phyloP scores from a whole-genome alignment of 2,888 invertebrate species.

The Calameuta pallipes region DNA sequence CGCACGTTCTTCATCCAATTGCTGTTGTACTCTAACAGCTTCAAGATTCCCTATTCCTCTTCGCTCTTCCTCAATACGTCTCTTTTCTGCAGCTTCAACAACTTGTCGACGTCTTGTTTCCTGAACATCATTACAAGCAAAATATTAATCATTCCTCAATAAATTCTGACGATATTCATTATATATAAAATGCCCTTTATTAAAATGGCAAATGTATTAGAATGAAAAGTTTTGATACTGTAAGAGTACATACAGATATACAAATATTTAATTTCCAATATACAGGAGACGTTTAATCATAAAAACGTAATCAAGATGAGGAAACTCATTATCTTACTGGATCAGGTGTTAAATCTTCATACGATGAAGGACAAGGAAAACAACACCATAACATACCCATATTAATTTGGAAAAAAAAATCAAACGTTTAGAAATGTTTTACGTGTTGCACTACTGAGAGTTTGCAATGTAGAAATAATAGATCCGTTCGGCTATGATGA shows the following conservation, averaged over 20 bases:
- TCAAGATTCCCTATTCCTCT: constrained; percentile 76
- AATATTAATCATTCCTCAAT: not conserved
- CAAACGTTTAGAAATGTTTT: not conserved
- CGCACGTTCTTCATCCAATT: constrained; percentile 71
- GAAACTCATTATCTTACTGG: constrained; percentile 64
- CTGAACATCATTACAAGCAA: constrained; percentile 56
- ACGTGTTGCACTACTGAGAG: not conserved
- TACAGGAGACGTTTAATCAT: not conserved
- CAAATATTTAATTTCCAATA: not conserved
- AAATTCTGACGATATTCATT: not conserved
- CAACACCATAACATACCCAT: constrained; percentile 49
- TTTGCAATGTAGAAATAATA: not conserved
- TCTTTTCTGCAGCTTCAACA: constrained; percentile 76
- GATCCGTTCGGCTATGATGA: not conserved
- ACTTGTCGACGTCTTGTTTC: constrained; percentile 75
- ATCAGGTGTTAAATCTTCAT: constrained; percentile 71
- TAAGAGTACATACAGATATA: not conserved
- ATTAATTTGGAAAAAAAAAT: not conserved
- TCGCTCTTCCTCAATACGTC: constrained; percentile 71
- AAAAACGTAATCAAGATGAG: not conserved
- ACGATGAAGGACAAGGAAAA: constrained; percentile 69
- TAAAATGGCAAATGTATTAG: not conserved
- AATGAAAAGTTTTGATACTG: not conserved
- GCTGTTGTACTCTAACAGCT: constrained; percentile 71
- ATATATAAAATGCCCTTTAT: not conserved